Evolutionary conservation across 2,113 vertebrate species (phyloP), one percentile per base, ranked within the genome.

Genomic region (Eulacestoma nigropectus): DNA sequence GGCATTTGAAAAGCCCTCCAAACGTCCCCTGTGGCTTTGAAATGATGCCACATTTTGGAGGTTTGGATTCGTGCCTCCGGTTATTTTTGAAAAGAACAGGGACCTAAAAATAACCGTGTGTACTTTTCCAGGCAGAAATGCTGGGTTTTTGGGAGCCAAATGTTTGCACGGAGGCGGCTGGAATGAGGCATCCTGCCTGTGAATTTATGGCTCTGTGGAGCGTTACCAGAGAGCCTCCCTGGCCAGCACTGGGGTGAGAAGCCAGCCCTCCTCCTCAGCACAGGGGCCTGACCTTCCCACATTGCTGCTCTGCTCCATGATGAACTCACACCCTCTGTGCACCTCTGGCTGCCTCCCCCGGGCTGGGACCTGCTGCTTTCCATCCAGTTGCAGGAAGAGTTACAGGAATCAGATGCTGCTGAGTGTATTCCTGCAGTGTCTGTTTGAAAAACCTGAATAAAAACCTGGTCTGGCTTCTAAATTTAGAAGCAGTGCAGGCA

Each of bases 21-120:
- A 63, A 78, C 5, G 12, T 90, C 87, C 96, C 89, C 84, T 78
- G 94, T 95, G 93, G 96, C 92, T 97, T 96, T 93, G 95, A 96
- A 92, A 75, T 11, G 37, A 39, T 75, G 93, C 92, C 96, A 94
- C 76, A 4, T 41, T 96, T 89, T 23, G 80, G 91, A 94, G 65
- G 77, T 57, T 93, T 84, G 65, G 84, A 91, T 92, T 84, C 30
- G 6, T 86, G 96, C 90, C 96, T 72, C 63, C 16, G 8, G 86
- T 96, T 97, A 82, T 94, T 97, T 94, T 94, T 92, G 89, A 87
- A 96, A 83, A 84, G 76, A 81, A 86, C 94, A 94, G 72, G 76
- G 53, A 52, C 65, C 95, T 97, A 97, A 97, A 97, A 98, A 98
- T 97, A 98, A 70, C 94, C 83, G 1, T 46, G 94, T 94, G 96